These are phyloP conservation scores for Leptodactylus fallax DNA, from an alignment of 2,797 vertebrate species.

Conservation along the genomic window DNA sequence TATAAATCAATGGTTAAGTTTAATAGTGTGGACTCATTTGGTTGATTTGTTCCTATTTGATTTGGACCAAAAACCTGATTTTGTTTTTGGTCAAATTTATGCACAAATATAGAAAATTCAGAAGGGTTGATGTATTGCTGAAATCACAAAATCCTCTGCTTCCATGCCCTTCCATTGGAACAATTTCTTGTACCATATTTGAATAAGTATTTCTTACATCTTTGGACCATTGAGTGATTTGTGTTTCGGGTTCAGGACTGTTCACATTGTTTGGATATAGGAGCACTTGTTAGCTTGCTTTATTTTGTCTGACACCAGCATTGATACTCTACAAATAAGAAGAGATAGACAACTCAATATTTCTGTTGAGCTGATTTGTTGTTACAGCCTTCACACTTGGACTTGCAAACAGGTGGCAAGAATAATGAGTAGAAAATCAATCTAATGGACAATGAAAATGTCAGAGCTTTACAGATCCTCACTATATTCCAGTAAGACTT, in stretches of 20 bases:
- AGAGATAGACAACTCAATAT: conserved; percentile 59
- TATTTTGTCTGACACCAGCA: conserved; percentile 26
- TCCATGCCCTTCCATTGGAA: too few relatives aligned
- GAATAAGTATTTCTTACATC: too few relatives aligned
- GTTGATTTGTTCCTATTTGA: too few relatives aligned
- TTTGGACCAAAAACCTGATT: too few relatives aligned
- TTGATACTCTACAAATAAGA: conserved; percentile 56
- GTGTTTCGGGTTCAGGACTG: background rate
- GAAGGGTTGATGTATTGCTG: too few relatives aligned
- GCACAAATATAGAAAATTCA: too few relatives aligned
- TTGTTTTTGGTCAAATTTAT: too few relatives aligned
- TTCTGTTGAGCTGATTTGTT: conserved; percentile 57
- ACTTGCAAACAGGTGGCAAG: conserved; percentile 53
- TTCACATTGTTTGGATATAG: background rate
- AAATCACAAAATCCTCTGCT: too few relatives aligned
- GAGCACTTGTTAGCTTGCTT: conserved; percentile 10
- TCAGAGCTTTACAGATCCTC: conserved; percentile 42
- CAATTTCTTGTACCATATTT: too few relatives aligned
- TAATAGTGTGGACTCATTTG: too few relatives aligned
- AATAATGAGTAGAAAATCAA: conserved; percentile 61
- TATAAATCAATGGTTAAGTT: too few relatives aligned
- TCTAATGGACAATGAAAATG: conserved; percentile 60
- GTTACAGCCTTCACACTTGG: conserved; percentile 60
- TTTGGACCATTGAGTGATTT: background rate
- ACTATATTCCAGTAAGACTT: conserved; percentile 53